Conservation (phyloP, 1,140 invertebrate genomes). For the Oedothorax gibbosus region DNA sequence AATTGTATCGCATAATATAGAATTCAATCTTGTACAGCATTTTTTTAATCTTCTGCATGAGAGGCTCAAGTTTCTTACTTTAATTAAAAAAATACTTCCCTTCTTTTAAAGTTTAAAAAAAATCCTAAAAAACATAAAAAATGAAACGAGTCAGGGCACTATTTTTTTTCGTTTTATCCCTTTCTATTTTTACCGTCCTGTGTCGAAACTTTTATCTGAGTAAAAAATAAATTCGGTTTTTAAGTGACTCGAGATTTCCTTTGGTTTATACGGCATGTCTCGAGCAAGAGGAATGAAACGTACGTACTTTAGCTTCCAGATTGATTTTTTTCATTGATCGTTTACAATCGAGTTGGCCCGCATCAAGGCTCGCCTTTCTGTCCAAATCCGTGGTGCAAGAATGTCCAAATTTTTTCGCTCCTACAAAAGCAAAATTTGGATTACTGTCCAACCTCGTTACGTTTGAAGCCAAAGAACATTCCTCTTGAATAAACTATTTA, state of each 20-base stretch:
- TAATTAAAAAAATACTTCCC: constrained; percentile 47
- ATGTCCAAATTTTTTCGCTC: constrained; percentile 3
- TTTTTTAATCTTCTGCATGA: constrained; percentile 24
- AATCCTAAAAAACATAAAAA: constrained; percentile 10
- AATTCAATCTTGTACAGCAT: constrained; percentile 28
- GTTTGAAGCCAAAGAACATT: not conserved
- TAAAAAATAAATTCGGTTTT: constrained; percentile 33
- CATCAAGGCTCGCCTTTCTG: constrained; percentile 27
- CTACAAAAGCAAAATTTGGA: constrained; percentile 30
- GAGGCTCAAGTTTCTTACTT: constrained; percentile 33
- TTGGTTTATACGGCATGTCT: constrained; percentile 41
- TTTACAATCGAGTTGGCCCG: constrained; percentile 44
- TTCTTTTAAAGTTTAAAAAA: constrained; percentile 1
- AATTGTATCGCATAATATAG: constrained; percentile 44
- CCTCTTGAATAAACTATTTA: constrained; percentile 36
- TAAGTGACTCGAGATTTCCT: constrained; percentile 42
- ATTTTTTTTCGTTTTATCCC: constrained; percentile 28
- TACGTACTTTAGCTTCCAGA: constrained; percentile 32
- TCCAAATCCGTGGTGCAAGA: not conserved
- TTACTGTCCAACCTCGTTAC: constrained; percentile 34
- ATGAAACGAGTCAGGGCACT: constrained; percentile 24
- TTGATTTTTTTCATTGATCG: constrained; percentile 57
- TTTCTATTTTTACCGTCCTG: constrained; percentile 7
- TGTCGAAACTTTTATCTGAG: constrained; percentile 46
- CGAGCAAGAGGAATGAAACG: constrained; percentile 29